Percentiles rank a stretch among this genome's conserved stretches.
These are phyloP conservation scores for Catostylus mosaicus DNA, from an alignment of 30 jellyfish, hydroid and myxozoan species.

Conservation along the genomic window DNA sequence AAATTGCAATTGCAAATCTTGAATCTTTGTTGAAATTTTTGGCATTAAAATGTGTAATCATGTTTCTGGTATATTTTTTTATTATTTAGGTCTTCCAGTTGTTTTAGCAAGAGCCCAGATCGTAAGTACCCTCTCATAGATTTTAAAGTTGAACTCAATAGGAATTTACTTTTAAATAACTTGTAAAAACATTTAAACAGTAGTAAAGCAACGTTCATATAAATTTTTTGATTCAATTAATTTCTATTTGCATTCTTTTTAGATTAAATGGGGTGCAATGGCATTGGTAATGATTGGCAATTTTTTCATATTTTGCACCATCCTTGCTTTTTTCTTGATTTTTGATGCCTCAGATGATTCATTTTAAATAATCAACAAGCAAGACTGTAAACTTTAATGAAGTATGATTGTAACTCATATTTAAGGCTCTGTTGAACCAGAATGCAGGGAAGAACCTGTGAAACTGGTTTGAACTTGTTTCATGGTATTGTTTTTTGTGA, in stretches of 20 bases:
- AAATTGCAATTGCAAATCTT: too few relatives aligned
- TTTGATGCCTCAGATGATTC: constrained; percentile 76
- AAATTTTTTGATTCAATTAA: neutral
- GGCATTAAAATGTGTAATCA: too few relatives aligned
- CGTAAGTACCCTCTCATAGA: constrained; percentile 24
- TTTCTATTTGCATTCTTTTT: neutral
- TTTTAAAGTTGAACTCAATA: neutral
- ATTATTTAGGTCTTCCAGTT: constrained; percentile 84
- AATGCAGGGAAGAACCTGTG: too few relatives aligned
- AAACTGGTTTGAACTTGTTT: too few relatives aligned
- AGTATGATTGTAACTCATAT: too few relatives aligned
- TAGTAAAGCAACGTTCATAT: neutral
- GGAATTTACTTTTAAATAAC: too few relatives aligned
- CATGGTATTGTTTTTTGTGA: too few relatives aligned
- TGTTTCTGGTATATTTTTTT: too few relatives aligned
- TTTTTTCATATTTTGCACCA: constrained; percentile 73
- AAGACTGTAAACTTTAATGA: neutral
- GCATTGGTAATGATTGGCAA: constrained; percentile 89
- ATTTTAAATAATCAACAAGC: constrained; percentile 4
- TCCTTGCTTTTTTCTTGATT: constrained; percentile 72
- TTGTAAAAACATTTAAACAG: too few relatives aligned
- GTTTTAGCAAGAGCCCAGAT: constrained; percentile 85
- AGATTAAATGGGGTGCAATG: constrained; percentile 94
- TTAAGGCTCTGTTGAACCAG: too few relatives aligned
- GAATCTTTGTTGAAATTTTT: too few relatives aligned